phyloP scores from a whole-genome alignment of 2,888 invertebrate genomes.

The Macrophya alboannulata region DNA sequence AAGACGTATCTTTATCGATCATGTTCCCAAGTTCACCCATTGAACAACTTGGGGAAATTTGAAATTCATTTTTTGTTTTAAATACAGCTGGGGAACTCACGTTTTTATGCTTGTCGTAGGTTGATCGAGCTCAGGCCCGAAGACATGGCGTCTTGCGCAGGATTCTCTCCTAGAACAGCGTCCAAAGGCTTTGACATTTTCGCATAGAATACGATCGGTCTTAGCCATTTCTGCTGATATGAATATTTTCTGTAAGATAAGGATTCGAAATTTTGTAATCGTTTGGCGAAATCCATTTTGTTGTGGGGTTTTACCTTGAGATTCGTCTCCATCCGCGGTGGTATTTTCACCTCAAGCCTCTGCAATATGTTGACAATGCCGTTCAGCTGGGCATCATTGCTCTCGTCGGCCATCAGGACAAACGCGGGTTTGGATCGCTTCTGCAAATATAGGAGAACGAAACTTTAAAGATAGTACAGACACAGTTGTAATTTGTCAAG shows the following conservation, averaged over 20 bases:
- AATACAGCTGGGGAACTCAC: constrained; percentile 61
- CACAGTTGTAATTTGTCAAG: background rate
- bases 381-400: constrained; percentile 83
- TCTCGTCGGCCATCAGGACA: constrained; percentile 83
- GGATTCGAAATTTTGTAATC: background rate
- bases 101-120: constrained; percentile 80
- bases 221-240: constrained; percentile 29
- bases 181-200: constrained; percentile 85
- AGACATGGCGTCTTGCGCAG: constrained; percentile 85
- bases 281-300: background rate
- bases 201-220: constrained; percentile 81
- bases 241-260: constrained; percentile 38
- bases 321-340: constrained; percentile 74
- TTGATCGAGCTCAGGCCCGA: constrained; percentile 82
- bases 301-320: constrained; percentile 62
- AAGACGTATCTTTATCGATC: background rate
- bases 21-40: background rate
- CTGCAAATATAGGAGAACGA: constrained; percentile 61
- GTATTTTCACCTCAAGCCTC: constrained; percentile 74
- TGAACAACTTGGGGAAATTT: background rate
- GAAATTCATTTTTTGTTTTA: background rate
- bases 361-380: constrained; percentile 84
- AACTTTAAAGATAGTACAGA: background rate
- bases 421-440: constrained; percentile 75
- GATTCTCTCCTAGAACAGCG: constrained; percentile 82